phyloP scores from a whole-genome alignment of 2,888 invertebrate genomes.

The Drosophila koepferae region DNA sequence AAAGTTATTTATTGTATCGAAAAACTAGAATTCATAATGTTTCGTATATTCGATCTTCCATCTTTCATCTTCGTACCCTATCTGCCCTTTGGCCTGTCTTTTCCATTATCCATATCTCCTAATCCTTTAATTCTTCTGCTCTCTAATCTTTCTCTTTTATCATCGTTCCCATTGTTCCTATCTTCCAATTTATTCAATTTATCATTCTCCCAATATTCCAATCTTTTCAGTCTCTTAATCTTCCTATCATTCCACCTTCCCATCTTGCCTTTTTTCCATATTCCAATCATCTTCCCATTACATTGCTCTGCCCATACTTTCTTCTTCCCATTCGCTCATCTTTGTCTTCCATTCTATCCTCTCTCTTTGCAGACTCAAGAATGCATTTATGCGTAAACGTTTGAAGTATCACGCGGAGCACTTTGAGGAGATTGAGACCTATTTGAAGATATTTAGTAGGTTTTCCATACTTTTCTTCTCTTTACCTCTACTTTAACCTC shows the following conservation, averaged over 20 bases:
- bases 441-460: slow-evolving; percentile 66
- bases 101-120: no score
- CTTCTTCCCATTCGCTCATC: neutral
- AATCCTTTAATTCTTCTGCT: neutral
- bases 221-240: neutral
- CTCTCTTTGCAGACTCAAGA: slow-evolving; percentile 51
- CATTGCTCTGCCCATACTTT: neutral
- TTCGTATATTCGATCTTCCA: no score
- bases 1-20: neutral
- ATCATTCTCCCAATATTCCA: neutral
- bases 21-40: neutral
- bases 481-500: neutral
- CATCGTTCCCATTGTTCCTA: neutral
- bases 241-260: neutral
- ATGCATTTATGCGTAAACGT: slow-evolving; percentile 62
- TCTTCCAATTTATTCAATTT: neutral
- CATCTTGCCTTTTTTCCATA: neutral
- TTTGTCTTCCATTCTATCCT: neutral
- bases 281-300: neutral
- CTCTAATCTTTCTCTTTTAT: neutral
- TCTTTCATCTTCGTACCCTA: no score
- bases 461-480: neutral
- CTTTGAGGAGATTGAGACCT: slow-evolving; percentile 53
- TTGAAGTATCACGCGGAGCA: slow-evolving; percentile 38
- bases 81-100: neutral